A percentile compares a stretch with the other conserved stretches of the same genome.
These are phyloP conservation scores for Mastigias papua DNA, from an alignment of 30 jellyfish, hydroid and myxozoan species.

Conservation along the genomic window DNA sequence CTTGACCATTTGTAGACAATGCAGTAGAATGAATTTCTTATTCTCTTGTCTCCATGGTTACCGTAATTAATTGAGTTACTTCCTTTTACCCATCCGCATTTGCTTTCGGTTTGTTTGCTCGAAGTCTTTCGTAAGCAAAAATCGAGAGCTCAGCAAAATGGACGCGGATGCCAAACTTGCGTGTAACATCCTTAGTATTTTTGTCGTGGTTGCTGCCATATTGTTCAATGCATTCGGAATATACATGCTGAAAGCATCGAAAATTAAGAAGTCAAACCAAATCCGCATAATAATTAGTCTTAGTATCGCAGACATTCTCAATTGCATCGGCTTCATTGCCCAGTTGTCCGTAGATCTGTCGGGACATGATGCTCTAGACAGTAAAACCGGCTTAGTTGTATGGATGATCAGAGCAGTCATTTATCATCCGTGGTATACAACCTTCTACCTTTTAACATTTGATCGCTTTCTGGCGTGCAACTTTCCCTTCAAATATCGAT, in stretches of 20 bases:
- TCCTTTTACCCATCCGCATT: background rate
- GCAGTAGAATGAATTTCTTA: too few relatives aligned
- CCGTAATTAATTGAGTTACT: too few relatives aligned
- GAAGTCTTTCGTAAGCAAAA: background rate
- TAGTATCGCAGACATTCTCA: slow-evolving; percentile 31
- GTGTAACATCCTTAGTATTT: slow-evolving; percentile 20
- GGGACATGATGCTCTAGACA: slow-evolving; percentile 9
- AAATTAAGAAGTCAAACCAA: slow-evolving; percentile 13
- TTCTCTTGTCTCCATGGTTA: too few relatives aligned
- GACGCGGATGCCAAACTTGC: slow-evolving; percentile 18
- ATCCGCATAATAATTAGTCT: slow-evolving; percentile 10
- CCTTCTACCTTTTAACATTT: slow-evolving; percentile 14
- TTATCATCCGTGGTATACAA: slow-evolving; percentile 54
- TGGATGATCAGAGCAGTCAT: slow-evolving; percentile 49
- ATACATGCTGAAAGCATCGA: background rate
- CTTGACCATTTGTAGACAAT: too few relatives aligned
- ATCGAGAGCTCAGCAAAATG: background rate
- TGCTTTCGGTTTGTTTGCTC: background rate
- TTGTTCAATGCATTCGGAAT: slow-evolving; percentile 27
- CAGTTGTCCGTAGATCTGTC: slow-evolving; percentile 14
- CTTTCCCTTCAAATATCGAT: slow-evolving; percentile 40
- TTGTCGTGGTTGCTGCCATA: slow-evolving; percentile 11
- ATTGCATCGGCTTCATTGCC: slow-evolving; percentile 24
- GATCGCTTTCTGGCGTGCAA: slow-evolving; percentile 52
- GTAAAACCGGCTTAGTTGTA: slow-evolving; percentile 7